These are phyloP conservation scores for Priocnemis perturbator DNA, from an alignment of 2,888 invertebrate genomes.

Conservation along the genomic window DNA sequence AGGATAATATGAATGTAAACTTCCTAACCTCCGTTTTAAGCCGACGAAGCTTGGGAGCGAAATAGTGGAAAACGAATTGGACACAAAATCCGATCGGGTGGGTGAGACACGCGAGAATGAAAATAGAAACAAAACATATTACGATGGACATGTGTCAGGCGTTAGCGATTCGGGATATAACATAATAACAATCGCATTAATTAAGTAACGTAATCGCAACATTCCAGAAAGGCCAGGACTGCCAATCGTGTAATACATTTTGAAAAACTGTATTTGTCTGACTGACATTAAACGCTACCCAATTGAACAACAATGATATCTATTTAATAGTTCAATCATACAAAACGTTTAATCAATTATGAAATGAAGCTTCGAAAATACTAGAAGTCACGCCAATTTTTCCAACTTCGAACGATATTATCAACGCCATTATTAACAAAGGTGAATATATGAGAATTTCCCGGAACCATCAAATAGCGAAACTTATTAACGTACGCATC, in stretches of 20 bases:
- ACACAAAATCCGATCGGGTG: neutral
- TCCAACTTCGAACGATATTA: too few relatives aligned
- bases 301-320: too few relatives aligned
- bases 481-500: too few relatives aligned
- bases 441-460: too few relatives aligned
- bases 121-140: slow-evolving; percentile 15
- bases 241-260: slow-evolving; percentile 58
- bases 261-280: too few relatives aligned
- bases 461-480: too few relatives aligned
- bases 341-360: too few relatives aligned
- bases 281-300: too few relatives aligned
- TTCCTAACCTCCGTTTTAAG: slow-evolving; percentile 19
- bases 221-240: slow-evolving; percentile 69
- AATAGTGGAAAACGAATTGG: neutral
- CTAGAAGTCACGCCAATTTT: too few relatives aligned
- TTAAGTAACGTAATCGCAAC: slow-evolving; percentile 60
- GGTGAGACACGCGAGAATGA: slow-evolving; percentile 7
- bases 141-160: slow-evolving; percentile 27
- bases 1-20: slow-evolving; percentile 7
- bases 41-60: slow-evolving; percentile 3
- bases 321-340: too few relatives aligned
- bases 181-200: slow-evolving; percentile 50
- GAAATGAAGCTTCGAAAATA: too few relatives aligned
- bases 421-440: too few relatives aligned
- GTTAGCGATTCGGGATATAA: slow-evolving; percentile 35